phyloP scores from a whole-genome alignment of 2,888 invertebrate genomes.

The Nomada ferruginata region DNA sequence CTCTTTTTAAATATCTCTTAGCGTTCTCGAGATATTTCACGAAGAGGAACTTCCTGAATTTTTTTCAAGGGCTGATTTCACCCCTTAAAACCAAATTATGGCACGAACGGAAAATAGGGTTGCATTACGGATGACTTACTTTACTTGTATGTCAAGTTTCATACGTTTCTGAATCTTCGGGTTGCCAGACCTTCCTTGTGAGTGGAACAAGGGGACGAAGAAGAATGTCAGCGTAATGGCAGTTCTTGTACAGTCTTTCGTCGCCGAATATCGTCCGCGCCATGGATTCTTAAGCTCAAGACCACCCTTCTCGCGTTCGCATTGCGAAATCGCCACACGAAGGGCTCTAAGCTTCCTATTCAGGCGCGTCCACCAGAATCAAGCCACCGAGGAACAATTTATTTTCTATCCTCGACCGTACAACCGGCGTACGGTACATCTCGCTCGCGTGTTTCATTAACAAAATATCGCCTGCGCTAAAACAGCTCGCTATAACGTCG shows the following conservation, averaged over 20 bases:
- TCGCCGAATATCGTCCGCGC: background rate
- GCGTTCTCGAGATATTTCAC: too few relatives aligned
- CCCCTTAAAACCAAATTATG: too few relatives aligned
- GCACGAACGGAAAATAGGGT: too few relatives aligned
- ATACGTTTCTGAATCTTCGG: too few relatives aligned
- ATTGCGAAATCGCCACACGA: background rate
- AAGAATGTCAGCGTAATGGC: conserved; percentile 8
- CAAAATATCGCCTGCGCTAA: background rate
- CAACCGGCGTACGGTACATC: background rate
- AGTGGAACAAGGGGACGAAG: background rate
- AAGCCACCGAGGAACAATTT: background rate
- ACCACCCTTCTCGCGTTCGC: conserved; percentile 2
- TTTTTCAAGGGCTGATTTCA: too few relatives aligned
- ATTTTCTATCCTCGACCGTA: background rate
- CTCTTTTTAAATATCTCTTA: too few relatives aligned
- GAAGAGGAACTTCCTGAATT: too few relatives aligned
- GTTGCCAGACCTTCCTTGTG: background rate
- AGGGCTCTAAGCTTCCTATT: background rate
- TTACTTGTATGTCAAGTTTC: too few relatives aligned
- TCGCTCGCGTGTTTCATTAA: background rate
- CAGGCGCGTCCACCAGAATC: background rate
- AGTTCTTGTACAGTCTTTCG: background rate
- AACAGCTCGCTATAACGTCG: conserved; percentile 14
- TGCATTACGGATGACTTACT: too few relatives aligned
- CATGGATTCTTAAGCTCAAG: background rate